Percentiles rank a stretch among this genome's conserved stretches.
Evolutionary conservation across 1,140 invertebrate genomes (phyloP).

Genomic region (Zaprionus africanus): DNA sequence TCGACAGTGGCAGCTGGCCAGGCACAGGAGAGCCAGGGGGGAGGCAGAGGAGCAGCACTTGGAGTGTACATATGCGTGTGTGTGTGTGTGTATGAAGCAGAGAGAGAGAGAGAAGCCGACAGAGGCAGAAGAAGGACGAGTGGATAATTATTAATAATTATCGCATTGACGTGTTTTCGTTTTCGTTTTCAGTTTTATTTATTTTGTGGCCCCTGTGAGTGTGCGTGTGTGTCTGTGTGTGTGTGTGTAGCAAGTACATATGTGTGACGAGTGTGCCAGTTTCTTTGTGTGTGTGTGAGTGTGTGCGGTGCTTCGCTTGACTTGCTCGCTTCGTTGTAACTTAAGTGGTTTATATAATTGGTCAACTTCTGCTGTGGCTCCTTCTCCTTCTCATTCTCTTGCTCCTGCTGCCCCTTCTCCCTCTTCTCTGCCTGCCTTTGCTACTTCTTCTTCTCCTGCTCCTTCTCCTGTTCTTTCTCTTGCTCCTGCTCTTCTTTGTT

Average conservation of each 20-base stretch:
- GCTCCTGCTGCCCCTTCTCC: not conserved
- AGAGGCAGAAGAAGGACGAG: slow-evolving; percentile 73
- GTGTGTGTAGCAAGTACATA: not conserved
- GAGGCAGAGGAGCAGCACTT: not conserved
- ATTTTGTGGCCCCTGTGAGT: slow-evolving; percentile 31
- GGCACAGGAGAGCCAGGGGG: not conserved
- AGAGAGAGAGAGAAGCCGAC: slow-evolving; percentile 17
- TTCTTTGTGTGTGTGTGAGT: slow-evolving; percentile 13
- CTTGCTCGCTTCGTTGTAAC: slow-evolving; percentile 44
- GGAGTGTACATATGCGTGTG: slow-evolving; percentile 6
- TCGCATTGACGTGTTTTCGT: slow-evolving; percentile 82
- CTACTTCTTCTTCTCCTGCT: not conserved
- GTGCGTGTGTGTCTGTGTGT: slow-evolving; percentile 30
- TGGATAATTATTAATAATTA: slow-evolving; percentile 83
- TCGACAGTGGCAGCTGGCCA: slow-evolving; percentile 42
- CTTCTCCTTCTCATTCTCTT: slow-evolving; percentile 20
- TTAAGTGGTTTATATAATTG: slow-evolving; percentile 78
- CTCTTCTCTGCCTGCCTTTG: not conserved
- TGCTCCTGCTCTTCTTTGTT: not conserved
- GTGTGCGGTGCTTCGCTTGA: slow-evolving; percentile 41
- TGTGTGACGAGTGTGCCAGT: slow-evolving; percentile 13
- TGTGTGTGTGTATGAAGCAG: slow-evolving; percentile 4
- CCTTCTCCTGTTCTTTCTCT: slow-evolving; percentile 8
- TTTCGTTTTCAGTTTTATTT: slow-evolving; percentile 74
- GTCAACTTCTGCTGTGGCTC: slow-evolving; percentile 63